Percentiles rank a stretch among this genome's conserved stretches.
phyloP scores from a whole-genome alignment of 2,797 vertebrate genomes.

The Myoxocephalus aenaeus region DNA sequence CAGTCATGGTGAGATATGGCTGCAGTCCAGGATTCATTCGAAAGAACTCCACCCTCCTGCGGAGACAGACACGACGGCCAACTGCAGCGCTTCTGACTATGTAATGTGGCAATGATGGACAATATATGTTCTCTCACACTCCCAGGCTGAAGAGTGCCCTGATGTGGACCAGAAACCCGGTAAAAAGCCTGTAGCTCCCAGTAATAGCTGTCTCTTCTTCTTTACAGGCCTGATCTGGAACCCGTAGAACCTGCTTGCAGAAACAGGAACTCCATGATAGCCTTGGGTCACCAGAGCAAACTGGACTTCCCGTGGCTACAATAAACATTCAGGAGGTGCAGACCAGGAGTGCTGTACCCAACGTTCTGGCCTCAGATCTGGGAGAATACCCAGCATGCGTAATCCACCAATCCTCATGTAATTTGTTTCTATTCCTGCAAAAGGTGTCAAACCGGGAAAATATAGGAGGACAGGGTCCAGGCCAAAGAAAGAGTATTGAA shows the following conservation, averaged over 20 bases:
- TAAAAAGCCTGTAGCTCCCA: neutral
- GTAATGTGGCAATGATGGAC: conserved; percentile 6
- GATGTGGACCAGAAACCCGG: neutral
- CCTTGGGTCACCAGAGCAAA: conserved; percentile 81
- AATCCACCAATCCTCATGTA: neutral
- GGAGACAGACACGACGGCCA: conserved; percentile 21
- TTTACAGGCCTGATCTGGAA: conserved; percentile 82
- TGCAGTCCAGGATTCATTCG: conserved; percentile 56
- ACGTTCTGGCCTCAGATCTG: neutral
- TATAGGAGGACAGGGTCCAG: neutral
- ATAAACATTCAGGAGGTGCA: conserved; percentile 62
- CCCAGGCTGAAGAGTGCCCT: neutral
- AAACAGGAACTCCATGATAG: conserved; percentile 89
- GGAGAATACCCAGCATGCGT: neutral
- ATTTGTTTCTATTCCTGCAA: neutral
- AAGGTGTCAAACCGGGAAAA: neutral
- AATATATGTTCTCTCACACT: conserved; percentile 3
- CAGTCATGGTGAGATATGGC: conserved; percentile 64
- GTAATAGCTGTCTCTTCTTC: neutral
- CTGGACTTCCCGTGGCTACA: conserved; percentile 82
- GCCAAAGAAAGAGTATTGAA: neutral
- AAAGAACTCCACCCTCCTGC: conserved; percentile 38
- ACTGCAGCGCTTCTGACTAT: conserved; percentile 3
- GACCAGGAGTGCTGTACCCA: neutral
- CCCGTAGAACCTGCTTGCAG: conserved; percentile 73